Conservation (phyloP, 2,797 vertebrate species). For the Sebastes diaconus region DNA sequence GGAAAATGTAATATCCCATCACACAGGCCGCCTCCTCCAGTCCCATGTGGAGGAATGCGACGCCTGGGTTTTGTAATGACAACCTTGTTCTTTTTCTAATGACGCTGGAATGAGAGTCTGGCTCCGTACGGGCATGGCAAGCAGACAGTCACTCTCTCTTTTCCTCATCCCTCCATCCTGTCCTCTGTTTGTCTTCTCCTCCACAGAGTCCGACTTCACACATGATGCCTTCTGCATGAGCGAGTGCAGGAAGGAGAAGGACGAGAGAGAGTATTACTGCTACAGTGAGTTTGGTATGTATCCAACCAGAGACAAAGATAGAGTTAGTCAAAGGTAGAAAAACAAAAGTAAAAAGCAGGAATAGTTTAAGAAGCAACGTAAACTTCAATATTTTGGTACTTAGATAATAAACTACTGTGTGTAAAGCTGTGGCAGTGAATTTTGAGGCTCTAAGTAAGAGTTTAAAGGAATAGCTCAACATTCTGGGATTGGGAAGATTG, state of each 20-base stretch:
- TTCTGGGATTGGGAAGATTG: background rate
- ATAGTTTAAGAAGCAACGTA: background rate
- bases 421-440: background rate
- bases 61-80: constrained; percentile 54
- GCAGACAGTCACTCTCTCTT: constrained; percentile 21
- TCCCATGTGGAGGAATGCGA: constrained; percentile 53
- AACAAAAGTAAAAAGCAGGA: background rate
- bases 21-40: constrained; percentile 16
- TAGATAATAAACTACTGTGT: background rate
- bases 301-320: background rate
- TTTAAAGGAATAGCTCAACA: background rate
- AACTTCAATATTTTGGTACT: background rate
- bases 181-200: constrained; percentile 27
- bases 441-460: background rate
- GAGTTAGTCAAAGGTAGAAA: background rate
- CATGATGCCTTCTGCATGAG: constrained; percentile 83
- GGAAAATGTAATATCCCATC: constrained; percentile 21
- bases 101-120: constrained; percentile 51
- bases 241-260: constrained; percentile 85
- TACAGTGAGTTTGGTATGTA: constrained; percentile 85
- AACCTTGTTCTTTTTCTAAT: constrained; percentile 46
- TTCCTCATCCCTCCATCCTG: constrained; percentile 13
- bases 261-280: constrained; percentile 84
- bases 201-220: constrained; percentile 80
- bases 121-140: constrained; percentile 27